Evolutionary conservation across 2,113 vertebrate species (phyloP).

Genomic region (Muscicapa adusta): DNA sequence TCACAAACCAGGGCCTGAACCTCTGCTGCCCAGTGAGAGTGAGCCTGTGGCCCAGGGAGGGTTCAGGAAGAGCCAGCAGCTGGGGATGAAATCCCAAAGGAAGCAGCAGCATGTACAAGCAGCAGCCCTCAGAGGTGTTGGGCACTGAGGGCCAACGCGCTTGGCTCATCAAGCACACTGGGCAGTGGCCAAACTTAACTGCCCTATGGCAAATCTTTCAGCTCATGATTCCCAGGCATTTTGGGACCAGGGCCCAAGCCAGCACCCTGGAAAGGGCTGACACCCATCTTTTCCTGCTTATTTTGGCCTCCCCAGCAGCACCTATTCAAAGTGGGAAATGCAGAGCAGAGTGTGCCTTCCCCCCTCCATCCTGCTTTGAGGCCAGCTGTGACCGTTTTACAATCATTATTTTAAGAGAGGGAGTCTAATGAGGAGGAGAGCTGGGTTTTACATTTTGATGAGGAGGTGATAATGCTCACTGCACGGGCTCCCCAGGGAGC

Average conservation of each 20-base stretch:
- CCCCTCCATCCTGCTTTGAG: neutral
- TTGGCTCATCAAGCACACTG: neutral
- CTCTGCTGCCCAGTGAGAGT: neutral
- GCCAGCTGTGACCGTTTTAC: neutral
- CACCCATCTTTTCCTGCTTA: rapidly evolving
- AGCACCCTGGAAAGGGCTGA: neutral
- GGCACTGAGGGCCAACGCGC: rapidly evolving
- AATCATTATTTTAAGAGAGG: constrained; percentile 13
- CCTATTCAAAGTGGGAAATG: neutral
- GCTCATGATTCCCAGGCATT: neutral
- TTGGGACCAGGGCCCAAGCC: neutral
- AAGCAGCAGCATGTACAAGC: neutral
- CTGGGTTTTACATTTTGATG: constrained; percentile 20
- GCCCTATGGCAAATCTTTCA: neutral
- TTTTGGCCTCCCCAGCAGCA: neutral
- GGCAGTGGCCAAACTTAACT: neutral
- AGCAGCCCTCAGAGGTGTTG: neutral
- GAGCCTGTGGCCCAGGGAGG: neutral
- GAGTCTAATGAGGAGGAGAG: constrained; percentile 40
- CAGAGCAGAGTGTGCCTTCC: neutral
- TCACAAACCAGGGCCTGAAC: neutral
- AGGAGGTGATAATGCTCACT: neutral
- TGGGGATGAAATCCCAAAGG: neutral
- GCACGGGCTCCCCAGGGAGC: neutral
- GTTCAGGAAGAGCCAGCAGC: neutral